These are phyloP conservation scores for Grammatotria lemairii DNA, from an alignment of 2,113 vertebrate genomes.

Conservation along the genomic window DNA sequence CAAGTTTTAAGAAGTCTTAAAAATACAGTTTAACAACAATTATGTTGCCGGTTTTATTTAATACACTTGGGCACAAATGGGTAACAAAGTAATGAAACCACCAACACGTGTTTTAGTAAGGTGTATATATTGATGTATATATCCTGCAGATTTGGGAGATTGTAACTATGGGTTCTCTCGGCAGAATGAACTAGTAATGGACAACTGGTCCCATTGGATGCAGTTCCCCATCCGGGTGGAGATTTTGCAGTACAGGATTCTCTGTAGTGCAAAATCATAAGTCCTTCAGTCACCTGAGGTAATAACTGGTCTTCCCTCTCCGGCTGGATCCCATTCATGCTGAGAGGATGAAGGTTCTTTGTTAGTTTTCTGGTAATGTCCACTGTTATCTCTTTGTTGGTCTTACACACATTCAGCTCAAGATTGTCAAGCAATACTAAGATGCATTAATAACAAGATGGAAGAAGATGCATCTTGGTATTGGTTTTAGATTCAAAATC, in stretches of 20 bases:
- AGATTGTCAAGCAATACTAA: neutral
- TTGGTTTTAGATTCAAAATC: neutral
- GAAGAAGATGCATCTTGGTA: neutral
- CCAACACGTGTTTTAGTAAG: neutral
- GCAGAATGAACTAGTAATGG: neutral
- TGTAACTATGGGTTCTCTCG: neutral
- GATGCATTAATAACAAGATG: neutral
- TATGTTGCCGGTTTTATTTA: neutral
- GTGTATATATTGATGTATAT: neutral
- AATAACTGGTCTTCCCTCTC: neutral
- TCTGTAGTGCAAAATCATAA: neutral
- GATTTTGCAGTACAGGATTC: neutral
- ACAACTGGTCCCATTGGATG: neutral
- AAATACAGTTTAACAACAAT: neutral
- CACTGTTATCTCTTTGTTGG: neutral
- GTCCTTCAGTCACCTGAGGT: neutral
- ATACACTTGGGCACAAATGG: neutral
- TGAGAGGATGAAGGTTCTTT: neutral
- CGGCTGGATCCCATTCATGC: neutral
- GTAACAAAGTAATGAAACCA: neutral
- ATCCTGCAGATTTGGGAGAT: neutral
- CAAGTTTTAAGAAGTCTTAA: neutral
- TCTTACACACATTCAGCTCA: neutral
- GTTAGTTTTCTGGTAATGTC: neutral
- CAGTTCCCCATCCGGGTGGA: neutral